Evolutionary conservation across 92 coral and sea anemone species (phyloP).

Genomic region (Bergia sp.): DNA sequence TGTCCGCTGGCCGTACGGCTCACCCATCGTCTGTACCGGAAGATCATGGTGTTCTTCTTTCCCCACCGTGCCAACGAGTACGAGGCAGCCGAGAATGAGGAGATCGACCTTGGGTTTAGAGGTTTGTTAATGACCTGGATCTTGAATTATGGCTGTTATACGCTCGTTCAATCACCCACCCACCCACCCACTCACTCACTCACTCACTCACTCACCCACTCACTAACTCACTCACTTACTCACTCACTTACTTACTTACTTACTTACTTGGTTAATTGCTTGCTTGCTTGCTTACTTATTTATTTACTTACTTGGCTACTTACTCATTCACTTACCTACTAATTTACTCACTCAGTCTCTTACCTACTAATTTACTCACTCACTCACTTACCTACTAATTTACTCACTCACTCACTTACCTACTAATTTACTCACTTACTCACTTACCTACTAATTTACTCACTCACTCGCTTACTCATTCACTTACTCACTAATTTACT

Average conservation of each 20-base stretch:
- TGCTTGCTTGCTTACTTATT: not conserved
- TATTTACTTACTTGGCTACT: not conserved
- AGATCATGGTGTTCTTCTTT: slow-evolving; percentile 95
- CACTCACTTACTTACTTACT: not conserved
- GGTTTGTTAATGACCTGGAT: slow-evolving; percentile 36
- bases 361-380: not conserved
- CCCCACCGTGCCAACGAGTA: slow-evolving; percentile 96
- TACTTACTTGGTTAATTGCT: not conserved
- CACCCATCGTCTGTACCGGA: slow-evolving; percentile 82
- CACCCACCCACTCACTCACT: not conserved
- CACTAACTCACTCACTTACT: not conserved
- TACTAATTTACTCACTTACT: too few species aligned
- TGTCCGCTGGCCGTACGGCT: slow-evolving; percentile 96
- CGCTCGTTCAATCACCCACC: not conserved
- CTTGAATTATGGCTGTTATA: too few species aligned
- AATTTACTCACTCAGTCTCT: not conserved
- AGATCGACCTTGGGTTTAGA: slow-evolving; percentile 81
- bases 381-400: not conserved
- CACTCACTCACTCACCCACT: too few species aligned
- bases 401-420: too few species aligned
- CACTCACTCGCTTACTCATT: too few species aligned
- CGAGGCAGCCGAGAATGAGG: slow-evolving; percentile 75
- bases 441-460: not conserved
- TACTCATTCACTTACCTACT: not conserved
- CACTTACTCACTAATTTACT: not conserved